Evolutionary conservation across 2,797 vertebrate species (phyloP), one percentile per base, ranked within the genome.

Genomic region (Dendrocincla fuliginosa): DNA sequence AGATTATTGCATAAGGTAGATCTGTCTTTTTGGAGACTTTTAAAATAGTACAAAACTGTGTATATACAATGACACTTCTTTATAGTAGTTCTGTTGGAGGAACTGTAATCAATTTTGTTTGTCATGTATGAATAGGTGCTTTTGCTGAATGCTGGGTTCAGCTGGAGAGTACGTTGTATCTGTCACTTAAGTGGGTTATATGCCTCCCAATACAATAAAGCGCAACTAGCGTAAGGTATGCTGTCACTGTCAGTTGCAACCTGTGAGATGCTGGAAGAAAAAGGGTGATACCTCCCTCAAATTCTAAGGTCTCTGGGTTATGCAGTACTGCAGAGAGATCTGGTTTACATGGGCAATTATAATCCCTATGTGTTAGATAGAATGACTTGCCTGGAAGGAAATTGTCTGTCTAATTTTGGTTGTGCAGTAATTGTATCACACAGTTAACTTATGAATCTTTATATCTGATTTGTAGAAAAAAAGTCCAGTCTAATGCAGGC

Each of bases 181-280:
- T 73, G 32, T 84, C 23, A 30, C 52, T 90, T 63, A 37, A 65
- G n/a, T 22, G 44, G 6, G 7, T 46, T 91, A 10, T n/a, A 32
- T 0, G 1, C 0, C 1, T 47, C 28, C 16, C 1, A 2, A 16
- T 69, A 22, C 11, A 53, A 42, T 35, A 71, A 57, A 57, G 33
- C 37, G 14, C 41, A 60, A 16, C 47, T 42, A 23, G 5, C 39
- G 7, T 64, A 47, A 64, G 41, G 28, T 33, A 11, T 44, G 4
- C 52, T 87, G 16, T 73, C 8, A 2, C 33, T 85, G 49, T 90
- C 46, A 32, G 8, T 32, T 84, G 53, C 32, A 82, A 3, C 13
- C 35, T 61, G 9, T 55, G 39, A 81, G 50, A 63, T 50, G 59
- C 73, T 78, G 35, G 20, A 8, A 82, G 52, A 8, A 64, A 42